Evolutionary conservation across 2,888 invertebrate genomes (phyloP).

Genomic region (Hipparchia semele): DNA sequence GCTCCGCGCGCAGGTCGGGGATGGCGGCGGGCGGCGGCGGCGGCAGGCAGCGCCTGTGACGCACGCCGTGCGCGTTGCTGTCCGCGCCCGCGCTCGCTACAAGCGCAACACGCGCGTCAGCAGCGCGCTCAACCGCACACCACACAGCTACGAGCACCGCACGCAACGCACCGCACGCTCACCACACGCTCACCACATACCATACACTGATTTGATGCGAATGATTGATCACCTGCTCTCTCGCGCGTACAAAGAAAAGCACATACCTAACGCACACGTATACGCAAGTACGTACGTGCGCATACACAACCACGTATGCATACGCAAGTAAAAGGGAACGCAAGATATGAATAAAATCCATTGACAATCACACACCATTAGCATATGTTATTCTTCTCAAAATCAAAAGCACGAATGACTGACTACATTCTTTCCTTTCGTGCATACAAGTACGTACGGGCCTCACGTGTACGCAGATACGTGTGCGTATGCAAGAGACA

Average conservation of each 20-base stretch:
- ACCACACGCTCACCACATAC: constrained; percentile 42
- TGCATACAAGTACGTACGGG: not conserved
- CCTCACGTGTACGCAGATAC: no score
- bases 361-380: not conserved
- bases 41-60: constrained; percentile 91
- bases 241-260: not conserved
- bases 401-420: no score
- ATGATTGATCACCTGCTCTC: no score
- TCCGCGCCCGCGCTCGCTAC: constrained; percentile 81
- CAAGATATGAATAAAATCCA: not conserved
- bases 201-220: not conserved
- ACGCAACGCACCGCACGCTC: constrained; percentile 49
- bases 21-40: constrained; percentile 92
- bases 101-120: constrained; percentile 51
- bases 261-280: not conserved
- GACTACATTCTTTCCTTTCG: not conserved
- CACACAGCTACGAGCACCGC: constrained; percentile 42
- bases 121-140: constrained; percentile 33
- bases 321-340: no score
- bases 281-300: not conserved
- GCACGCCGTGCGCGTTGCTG: constrained; percentile 93
- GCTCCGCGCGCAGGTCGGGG: constrained; percentile 91
- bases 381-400: not conserved
- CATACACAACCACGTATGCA: not conserved
- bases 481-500: no score